Base-by-base conservation (phyloP, 2,888 invertebrate species). In the Aspidiotus destructor region DNA sequence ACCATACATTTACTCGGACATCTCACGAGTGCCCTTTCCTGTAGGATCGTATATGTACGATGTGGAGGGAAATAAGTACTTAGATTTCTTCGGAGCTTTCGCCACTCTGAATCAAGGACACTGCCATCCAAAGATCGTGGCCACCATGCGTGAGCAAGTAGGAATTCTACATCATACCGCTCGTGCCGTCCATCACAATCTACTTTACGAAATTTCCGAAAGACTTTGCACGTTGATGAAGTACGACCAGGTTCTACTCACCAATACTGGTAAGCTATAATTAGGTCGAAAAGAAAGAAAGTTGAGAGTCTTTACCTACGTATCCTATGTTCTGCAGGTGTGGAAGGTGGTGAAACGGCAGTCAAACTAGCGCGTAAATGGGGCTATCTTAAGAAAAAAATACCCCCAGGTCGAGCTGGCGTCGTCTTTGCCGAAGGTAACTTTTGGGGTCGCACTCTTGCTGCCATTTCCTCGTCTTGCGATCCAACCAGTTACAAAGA, bases 21-120 rank as follows among this genome's bases (percentile, higher is more conserved):
- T 28, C 28, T 3, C 5, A 28, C 28, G 28, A 28, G 28, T 28
- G 28, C 28, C 2, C 28, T 8, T 7, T 41, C 41, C 62, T 76
- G 15, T 75, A 87, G 92, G 96, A 70, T 86, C 91, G 8, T 87
- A 83, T 76, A 87, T 96, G 71, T 97, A 94, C 93, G 96, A 97
- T 76, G 88, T 93, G 10, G 95, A 96, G 75, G 94, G 93, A 9
- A 89, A 88, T 75, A 84, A 84, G 71, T 97, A 96, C 77, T 93
- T 84, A 74, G 96, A 96, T 78, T 97, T 93, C 78, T 80, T 97
- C 70, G 92, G 92, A 75, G 95, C 94, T 1, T 97, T 95, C 78
- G 94, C 94, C 9, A 94, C 96, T 0, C 89, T 96, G 15, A 97
- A 96, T 80, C 96, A 94, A 78, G 95, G 95, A 0, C 95, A 95